Percentiles rank a stretch among this genome's conserved stretches.
phyloP scores from a whole-genome alignment of 2,888 invertebrate genomes.

The Dilophus febrilis region DNA sequence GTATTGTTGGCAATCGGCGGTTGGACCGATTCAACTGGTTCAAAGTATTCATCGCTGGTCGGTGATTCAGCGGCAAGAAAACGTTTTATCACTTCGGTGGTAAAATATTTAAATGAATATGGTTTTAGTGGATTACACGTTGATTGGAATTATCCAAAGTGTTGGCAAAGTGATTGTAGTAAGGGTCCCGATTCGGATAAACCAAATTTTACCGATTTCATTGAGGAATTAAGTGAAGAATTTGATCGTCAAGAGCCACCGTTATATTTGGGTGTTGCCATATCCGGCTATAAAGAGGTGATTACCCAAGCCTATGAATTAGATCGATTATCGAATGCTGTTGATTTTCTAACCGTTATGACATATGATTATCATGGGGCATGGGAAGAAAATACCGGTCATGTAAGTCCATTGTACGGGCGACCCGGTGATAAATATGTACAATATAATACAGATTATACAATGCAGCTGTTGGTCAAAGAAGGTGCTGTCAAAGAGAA shows the following conservation, averaged over 20 bases:
- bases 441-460: slow-evolving; percentile 66
- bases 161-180: slow-evolving; percentile 81
- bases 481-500: slow-evolving; percentile 64
- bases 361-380: slow-evolving; percentile 49
- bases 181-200: slow-evolving; percentile 64
- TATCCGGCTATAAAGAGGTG: slow-evolving; percentile 83
- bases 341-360: slow-evolving; percentile 73
- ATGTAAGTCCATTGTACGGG: slow-evolving; percentile 61
- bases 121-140: slow-evolving; percentile 76
- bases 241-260: slow-evolving; percentile 25
- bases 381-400: slow-evolving; percentile 68
- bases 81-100: slow-evolving; percentile 50
- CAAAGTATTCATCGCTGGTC: slow-evolving; percentile 69
- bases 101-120: slow-evolving; percentile 53
- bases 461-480: slow-evolving; percentile 55
- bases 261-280: slow-evolving; percentile 61
- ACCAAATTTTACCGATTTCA: slow-evolving; percentile 56
- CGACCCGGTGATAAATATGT: slow-evolving; percentile 47
- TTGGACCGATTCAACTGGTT: slow-evolving; percentile 83
- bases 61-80: slow-evolving; percentile 45
- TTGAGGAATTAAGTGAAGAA: slow-evolving; percentile 38
- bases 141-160: slow-evolving; percentile 91
- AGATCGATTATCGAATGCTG: slow-evolving; percentile 43
- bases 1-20: slow-evolving; percentile 79
- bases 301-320: slow-evolving; percentile 76